Base-by-base conservation (phyloP, 2,888 invertebrate genomes). In the Erebia ligea region DNA sequence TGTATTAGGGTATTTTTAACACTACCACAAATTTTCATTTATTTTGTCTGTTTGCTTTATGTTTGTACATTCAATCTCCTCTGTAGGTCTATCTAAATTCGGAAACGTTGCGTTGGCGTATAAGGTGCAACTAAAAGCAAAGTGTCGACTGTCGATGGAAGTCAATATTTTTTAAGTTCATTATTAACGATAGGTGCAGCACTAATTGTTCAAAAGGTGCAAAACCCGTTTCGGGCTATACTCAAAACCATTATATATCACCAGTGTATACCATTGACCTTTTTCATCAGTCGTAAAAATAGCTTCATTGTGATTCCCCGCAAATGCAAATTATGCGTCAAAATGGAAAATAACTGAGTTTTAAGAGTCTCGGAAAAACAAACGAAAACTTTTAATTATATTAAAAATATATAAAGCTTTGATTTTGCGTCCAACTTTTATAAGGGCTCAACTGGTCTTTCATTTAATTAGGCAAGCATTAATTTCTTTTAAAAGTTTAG, bases 351-450 rank as follows among this genome's bases (percentile, higher is more conserved):
- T 72, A 67, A 52, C 72, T 21, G 73, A 78, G 70, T 76, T 80
- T 69, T 40, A 40, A 77, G 78, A 77, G 75, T 78, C 78, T 79
- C 76, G 64, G 74, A 73, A 34, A 79, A 81, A 81, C 78, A 80
- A 80, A 78, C 73, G 76, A 74, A 80, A 84, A 86, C 78, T 86
- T 86, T 83, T 84, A 85, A 86, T 84, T 82, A 81, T 80, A 34
- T 34, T 34, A 34, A 34, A 34, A 81, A 81, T 81, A 82, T 81
- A 83, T 82, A 82, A 78, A 76, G 76, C 76, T 77, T 77, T 68
- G 45, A 62, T 68, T 70, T 67, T 10, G 25, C 34, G 19, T 59
- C 25, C 69, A 57, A 71, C 63, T 71, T 69, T 67, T 62, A 15
- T 58, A 73, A 61, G 70, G 67, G 65, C 59, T 73, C 56, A 58